Evolutionary conservation across 2,797 vertebrate genomes (phyloP), one percentile per base, ranked within the genome.

Genomic region (Chaetodon trifasciatus): DNA sequence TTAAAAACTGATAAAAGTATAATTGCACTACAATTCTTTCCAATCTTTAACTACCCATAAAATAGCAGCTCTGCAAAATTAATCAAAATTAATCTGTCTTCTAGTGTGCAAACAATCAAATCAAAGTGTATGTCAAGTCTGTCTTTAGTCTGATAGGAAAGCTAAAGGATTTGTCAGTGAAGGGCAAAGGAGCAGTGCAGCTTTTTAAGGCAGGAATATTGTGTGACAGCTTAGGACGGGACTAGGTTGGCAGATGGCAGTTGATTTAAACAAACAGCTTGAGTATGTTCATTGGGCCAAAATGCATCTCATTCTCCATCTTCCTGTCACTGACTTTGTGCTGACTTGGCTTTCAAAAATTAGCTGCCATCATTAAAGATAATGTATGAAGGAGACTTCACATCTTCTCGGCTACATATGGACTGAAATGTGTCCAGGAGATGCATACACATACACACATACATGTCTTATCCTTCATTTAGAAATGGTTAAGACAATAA

Each of bases 1-100:
- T 89, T 90, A 78, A 82, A 90, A 83, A 78, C 61, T 21, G 73
- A 88, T 82, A 78, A 83, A 77, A 75, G 64, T 80, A 37, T 71
- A 75, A 83, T 77, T 85, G 52, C 63, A 37, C 47, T 28, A 35
- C 47, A 71, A 57, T 75, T 80, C 46, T 12, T 57, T 80, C 58
- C 24, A 68, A 52, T 84, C 61, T 60, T 40, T 46, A 0, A 56
- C 74, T 67, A 53, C 5, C 28, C 52, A 46, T 61, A 56, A 61
- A 76, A 75, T 11, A 16, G 49, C 35, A 56, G 50, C 65, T 50
- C n/a, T 69, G 56, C 16, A 37, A 40, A 83, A 72, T 50, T 35
- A 58, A 69, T 42, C 12, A 47, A 64, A 81, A 86, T 83, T 19
- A 79, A 77, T 83, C 40, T 72, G 40, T 60, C 19, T 69, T 80